These are phyloP conservation scores for Tursiops truncatus DNA, from an alignment of 2,113 vertebrate species.

Conservation along the genomic window DNA sequence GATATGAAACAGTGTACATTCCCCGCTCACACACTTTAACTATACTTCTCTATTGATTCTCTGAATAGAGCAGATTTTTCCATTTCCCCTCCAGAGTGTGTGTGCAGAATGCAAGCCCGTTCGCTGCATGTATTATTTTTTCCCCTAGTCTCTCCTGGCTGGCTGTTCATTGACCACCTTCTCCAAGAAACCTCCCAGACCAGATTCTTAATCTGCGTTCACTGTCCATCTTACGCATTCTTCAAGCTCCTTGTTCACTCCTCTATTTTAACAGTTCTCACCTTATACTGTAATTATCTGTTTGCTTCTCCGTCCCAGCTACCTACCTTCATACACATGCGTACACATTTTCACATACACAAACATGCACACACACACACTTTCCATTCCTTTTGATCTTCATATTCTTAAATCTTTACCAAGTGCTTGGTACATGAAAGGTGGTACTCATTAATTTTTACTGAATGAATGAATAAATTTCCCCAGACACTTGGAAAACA, in stretches of 20 bases:
- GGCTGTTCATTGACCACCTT: neutral
- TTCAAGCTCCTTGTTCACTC: neutral
- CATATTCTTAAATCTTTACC: neutral
- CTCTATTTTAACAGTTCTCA: neutral
- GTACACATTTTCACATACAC: neutral
- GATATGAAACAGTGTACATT: neutral
- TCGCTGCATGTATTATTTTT: neutral
- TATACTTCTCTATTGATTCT: too few relatives aligned
- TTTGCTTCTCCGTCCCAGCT: neutral
- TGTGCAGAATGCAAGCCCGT: fast-evolving
- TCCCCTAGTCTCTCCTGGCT: too few relatives aligned
- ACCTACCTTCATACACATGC: neutral
- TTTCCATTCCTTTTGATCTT: neutral
- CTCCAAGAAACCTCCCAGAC: neutral
- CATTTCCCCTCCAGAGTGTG: neutral
- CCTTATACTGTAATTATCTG: neutral
- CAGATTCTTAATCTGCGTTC: neutral
- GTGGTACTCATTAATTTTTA: neutral
- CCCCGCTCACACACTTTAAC: neutral
- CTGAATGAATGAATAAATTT: neutral
- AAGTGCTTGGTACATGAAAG: neutral
- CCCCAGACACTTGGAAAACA: neutral
- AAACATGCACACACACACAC: neutral
- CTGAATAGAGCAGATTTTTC: neutral
- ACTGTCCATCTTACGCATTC: neutral